Conservation (phyloP, 2,797 vertebrate species). For the Spondyliosoma cantharus region DNA sequence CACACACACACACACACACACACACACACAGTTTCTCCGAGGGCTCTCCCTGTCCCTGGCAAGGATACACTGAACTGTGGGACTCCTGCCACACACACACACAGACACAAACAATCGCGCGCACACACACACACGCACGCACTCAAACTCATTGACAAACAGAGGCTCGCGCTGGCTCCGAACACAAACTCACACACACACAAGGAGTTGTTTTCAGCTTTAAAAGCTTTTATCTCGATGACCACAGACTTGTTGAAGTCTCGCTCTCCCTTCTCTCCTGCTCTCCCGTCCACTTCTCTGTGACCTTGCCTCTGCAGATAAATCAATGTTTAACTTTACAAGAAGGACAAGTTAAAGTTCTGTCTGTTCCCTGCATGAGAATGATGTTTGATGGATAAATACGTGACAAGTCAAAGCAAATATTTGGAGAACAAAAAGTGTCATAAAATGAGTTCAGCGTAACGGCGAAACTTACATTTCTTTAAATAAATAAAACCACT, state of each 20-base stretch:
- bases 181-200: constrained; percentile 19
- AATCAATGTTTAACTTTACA: constrained; percentile 21
- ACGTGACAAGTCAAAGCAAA: neutral
- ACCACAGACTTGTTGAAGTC: constrained; percentile 14
- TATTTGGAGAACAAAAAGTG: neutral
- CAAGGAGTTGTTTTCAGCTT: constrained; percentile 32
- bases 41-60: constrained; percentile 73
- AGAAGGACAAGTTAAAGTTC: neutral
- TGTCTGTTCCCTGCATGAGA: constrained; percentile 8
- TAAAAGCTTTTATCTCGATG: constrained; percentile 18
- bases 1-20: constrained; percentile 35
- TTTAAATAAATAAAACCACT: neutral
- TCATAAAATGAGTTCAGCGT: neutral
- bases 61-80: constrained; percentile 62
- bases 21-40: constrained; percentile 40
- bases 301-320: constrained; percentile 3
- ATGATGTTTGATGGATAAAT: neutral
- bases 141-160: constrained; percentile 41
- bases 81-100: constrained; percentile 59
- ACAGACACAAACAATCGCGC: constrained; percentile 20
- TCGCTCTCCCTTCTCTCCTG: neutral
- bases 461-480: neutral
- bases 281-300: constrained; percentile 6
- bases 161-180: constrained; percentile 2
- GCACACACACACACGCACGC: neutral